Conservation (phyloP, 2,797 vertebrate genomes). For the Neomorphus geoffroyi region DNA sequence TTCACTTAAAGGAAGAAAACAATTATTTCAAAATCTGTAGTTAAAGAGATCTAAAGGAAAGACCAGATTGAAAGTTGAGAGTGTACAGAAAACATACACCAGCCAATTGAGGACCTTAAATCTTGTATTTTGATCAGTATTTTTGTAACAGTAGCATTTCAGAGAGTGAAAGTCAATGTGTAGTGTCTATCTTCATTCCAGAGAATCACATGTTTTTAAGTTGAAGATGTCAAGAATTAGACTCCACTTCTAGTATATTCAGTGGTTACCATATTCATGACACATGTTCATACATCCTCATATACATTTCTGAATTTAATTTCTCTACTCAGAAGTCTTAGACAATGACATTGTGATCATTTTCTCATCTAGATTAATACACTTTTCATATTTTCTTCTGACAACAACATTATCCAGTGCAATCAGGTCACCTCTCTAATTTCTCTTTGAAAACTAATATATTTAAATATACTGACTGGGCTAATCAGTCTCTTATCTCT, state of each 20-base stretch:
- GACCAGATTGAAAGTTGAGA: background rate
- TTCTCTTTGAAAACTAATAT: background rate
- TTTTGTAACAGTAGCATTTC: background rate
- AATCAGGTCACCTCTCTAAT: background rate
- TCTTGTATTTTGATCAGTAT: background rate
- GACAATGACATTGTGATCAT: background rate
- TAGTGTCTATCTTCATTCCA: background rate
- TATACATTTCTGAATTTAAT: background rate
- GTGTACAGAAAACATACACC: accelerated
- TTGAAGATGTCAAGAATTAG: background rate
- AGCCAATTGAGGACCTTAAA: background rate
- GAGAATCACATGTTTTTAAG: background rate
- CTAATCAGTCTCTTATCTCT: background rate
- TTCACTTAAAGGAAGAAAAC: background rate
- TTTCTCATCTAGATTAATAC: background rate
- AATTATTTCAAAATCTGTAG: background rate
- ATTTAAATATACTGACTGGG: background rate
- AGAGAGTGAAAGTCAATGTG: background rate
- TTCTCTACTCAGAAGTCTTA: background rate
- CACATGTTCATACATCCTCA: background rate
- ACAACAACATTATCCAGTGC: background rate
- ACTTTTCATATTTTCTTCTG: background rate
- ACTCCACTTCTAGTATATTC: background rate
- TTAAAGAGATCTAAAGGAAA: background rate
- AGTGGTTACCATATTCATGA: background rate